Evolutionary conservation across 2,113 vertebrate genomes (phyloP).

Genomic region (Cygnus atratus): DNA sequence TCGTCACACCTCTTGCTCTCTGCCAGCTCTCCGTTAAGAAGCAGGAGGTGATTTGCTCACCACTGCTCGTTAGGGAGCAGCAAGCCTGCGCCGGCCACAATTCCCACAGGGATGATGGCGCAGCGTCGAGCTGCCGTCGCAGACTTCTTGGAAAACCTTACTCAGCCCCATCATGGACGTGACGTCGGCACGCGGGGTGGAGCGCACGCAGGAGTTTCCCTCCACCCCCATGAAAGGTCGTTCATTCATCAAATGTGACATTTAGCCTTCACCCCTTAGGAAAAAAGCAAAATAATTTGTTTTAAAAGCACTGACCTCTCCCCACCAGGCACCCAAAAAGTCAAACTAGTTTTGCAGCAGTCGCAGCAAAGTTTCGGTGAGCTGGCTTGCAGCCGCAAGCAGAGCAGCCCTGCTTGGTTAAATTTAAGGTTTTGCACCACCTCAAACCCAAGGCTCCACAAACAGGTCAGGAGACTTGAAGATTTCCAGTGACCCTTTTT

Average conservation of each 20-base stretch:
- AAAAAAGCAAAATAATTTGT: not conserved
- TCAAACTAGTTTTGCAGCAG: not conserved
- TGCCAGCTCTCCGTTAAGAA: not conserved
- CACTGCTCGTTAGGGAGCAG: accelerated
- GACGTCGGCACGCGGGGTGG: not conserved
- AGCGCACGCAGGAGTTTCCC: not conserved
- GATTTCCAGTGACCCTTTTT: not conserved
- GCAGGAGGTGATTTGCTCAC: not conserved
- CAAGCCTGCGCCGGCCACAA: not conserved
- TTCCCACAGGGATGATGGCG: not conserved
- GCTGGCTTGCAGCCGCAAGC: not conserved
- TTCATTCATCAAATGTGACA: not conserved
- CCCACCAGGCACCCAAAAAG: not conserved
- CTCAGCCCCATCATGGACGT: not conserved
- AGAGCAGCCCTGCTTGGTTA: accelerated
- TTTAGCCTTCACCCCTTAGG: not conserved
- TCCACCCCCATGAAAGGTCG: not conserved
- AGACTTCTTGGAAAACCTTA: not conserved
- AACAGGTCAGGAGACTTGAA: accelerated
- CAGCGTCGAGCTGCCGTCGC: not conserved
- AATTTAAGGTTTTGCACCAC: not conserved
- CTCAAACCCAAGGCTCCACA: not conserved
- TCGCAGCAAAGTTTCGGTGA: accelerated
- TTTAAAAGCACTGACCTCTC: not conserved
- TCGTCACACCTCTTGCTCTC: accelerated